Conservation (phyloP, 2,113 vertebrate genomes). For the Oreochromis spilurus region DNA sequence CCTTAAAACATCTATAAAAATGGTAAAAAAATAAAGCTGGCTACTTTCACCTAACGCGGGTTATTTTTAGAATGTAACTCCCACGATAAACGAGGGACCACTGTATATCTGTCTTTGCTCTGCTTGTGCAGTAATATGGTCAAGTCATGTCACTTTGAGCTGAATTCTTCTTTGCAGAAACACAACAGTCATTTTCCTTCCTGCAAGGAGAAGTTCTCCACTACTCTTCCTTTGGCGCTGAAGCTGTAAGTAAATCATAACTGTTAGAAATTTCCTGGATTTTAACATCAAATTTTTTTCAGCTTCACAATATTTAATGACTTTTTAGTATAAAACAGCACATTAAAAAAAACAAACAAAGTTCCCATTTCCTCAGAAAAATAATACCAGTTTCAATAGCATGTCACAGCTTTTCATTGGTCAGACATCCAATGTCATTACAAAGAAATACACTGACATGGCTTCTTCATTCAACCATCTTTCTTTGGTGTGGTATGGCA, state of each 20-base stretch:
- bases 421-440: neutral
- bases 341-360: neutral
- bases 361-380: neutral
- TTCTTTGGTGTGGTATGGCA: neutral
- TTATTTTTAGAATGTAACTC: neutral
- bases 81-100: accelerated
- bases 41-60: neutral
- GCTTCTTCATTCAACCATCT: neutral
- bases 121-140: neutral
- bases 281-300: neutral
- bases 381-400: neutral
- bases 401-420: neutral
- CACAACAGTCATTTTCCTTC: neutral
- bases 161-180: neutral
- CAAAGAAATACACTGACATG: neutral
- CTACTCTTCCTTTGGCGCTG: neutral
- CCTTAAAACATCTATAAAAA: neutral
- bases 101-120: neutral
- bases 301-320: neutral
- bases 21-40: neutral
- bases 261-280: neutral
- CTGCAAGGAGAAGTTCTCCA: neutral
- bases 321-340: neutral
- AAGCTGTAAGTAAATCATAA: neutral
- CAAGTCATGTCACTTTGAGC: neutral